Evolutionary conservation across 2,113 vertebrate genomes (phyloP).

Genomic region (Clupea harengus): DNA sequence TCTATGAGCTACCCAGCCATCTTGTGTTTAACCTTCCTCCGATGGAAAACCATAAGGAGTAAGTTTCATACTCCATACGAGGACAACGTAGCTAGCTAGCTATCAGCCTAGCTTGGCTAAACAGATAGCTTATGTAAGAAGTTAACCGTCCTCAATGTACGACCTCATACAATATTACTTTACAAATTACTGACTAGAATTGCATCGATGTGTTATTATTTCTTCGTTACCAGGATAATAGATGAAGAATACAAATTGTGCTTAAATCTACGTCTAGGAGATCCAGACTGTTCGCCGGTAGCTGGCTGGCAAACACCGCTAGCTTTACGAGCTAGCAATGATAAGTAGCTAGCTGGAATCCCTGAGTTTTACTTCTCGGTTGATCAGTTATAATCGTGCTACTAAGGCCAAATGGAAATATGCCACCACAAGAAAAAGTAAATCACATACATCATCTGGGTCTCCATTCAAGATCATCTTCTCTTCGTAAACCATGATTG

Average conservation of each 20-base stretch:
- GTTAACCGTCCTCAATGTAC: not conserved
- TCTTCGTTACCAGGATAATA: not conserved
- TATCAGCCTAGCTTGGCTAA: not conserved
- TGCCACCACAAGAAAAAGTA: not conserved
- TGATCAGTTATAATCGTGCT: not conserved
- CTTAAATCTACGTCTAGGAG: not conserved
- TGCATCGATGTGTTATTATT: not conserved
- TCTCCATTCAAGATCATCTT: conserved; percentile 71
- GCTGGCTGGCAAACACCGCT: not conserved
- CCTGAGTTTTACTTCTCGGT: not conserved
- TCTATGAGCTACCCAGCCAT: not conserved
- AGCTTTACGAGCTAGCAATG: not conserved
- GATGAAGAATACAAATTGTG: not conserved
- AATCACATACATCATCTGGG: conserved; percentile 61
- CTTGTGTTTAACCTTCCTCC: not conserved
- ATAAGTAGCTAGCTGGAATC: not conserved
- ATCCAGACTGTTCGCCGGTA: not conserved
- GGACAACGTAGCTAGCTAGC: not conserved
- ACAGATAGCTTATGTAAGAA: not conserved
- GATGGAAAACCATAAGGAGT: not conserved
- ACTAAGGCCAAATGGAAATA: not conserved
- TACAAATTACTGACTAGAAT: not conserved
- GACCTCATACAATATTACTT: not conserved
- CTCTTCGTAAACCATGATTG: conserved; percentile 70
- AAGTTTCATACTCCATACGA: not conserved